Percentiles rank a stretch among this genome's conserved stretches.
Evolutionary conservation across 2,888 invertebrate genomes (phyloP).

Genomic region (Nemoura dubitans): DNA sequence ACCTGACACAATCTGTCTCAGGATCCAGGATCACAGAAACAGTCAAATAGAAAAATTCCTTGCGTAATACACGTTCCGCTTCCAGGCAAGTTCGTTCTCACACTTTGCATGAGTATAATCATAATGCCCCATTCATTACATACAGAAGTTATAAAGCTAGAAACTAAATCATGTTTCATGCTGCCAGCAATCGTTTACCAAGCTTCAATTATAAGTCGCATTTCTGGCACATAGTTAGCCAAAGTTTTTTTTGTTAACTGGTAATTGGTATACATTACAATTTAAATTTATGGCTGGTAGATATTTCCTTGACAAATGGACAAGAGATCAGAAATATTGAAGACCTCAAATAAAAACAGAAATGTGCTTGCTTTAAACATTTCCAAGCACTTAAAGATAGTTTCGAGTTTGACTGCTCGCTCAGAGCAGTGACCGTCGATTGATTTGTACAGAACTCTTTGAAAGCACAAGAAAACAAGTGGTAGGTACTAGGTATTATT

Average conservation of each 20-base stretch:
- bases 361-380: not conserved
- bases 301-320: constrained; percentile 7
- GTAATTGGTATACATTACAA: not conserved
- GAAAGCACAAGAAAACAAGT: constrained; percentile 1
- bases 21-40: not conserved
- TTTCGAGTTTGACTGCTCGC: not conserved
- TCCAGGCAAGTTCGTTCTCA: not conserved
- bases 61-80: not conserved
- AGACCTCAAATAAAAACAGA: not conserved
- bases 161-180: not conserved
- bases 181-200: not conserved
- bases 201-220: not conserved
- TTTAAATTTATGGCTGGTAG: not conserved
- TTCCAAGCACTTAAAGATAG: not conserved
- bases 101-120: not conserved
- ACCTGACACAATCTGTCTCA: not conserved
- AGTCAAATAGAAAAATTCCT: not conserved
- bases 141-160: not conserved
- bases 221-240: not conserved
- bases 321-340: constrained; percentile 7
- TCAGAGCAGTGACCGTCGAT: not conserved
- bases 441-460: not conserved
- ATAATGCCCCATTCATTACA: constrained; percentile 12
- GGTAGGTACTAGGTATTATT: not conserved
- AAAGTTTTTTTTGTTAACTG: not conserved